These are phyloP conservation scores for Parotocinclus haroldoi DNA, from an alignment of 2,797 vertebrate species.

Conservation along the genomic window DNA sequence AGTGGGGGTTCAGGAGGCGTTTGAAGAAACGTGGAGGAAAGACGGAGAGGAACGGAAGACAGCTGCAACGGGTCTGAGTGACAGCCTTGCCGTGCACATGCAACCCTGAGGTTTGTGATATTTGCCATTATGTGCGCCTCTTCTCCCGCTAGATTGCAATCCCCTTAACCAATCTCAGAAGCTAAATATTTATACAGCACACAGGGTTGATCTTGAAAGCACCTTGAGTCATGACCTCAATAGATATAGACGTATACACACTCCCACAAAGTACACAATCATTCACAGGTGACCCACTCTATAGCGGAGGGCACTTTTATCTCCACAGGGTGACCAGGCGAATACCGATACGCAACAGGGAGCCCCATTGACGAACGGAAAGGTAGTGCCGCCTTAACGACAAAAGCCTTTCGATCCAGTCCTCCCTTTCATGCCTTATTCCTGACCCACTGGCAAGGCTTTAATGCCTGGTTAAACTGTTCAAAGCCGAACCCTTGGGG, in stretches of 20 bases:
- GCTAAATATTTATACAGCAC: constrained; percentile 8
- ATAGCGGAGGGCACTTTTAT: constrained; percentile 30
- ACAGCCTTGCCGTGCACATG: constrained; percentile 50
- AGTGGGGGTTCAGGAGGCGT: constrained; percentile 11
- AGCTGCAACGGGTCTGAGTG: constrained; percentile 47
- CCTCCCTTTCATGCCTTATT: constrained; percentile 62
- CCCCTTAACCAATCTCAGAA: constrained; percentile 1
- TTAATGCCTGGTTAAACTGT: constrained; percentile 68
- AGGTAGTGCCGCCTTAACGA: constrained; percentile 47
- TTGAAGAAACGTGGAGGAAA: neutral
- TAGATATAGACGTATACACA: constrained; percentile 5
- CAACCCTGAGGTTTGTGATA: constrained; percentile 40
- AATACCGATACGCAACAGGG: constrained; percentile 34
- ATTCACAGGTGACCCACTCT: constrained; percentile 16
- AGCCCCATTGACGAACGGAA: constrained; percentile 32
- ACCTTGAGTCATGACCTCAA: neutral
- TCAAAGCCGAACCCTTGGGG: constrained; percentile 61
- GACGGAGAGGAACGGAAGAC: constrained; percentile 18
- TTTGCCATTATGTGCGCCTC: constrained; percentile 7
- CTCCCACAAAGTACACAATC: neutral
- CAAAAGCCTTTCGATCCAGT: constrained; percentile 67
- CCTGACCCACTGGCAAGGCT: constrained; percentile 40
- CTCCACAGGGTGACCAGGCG: constrained; percentile 3
- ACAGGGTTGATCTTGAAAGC: constrained; percentile 1
- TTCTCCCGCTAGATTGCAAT: too few relatives aligned